Conservation (phyloP, 2,113 vertebrate species). For the Periophthalmodon schlosseri region DNA sequence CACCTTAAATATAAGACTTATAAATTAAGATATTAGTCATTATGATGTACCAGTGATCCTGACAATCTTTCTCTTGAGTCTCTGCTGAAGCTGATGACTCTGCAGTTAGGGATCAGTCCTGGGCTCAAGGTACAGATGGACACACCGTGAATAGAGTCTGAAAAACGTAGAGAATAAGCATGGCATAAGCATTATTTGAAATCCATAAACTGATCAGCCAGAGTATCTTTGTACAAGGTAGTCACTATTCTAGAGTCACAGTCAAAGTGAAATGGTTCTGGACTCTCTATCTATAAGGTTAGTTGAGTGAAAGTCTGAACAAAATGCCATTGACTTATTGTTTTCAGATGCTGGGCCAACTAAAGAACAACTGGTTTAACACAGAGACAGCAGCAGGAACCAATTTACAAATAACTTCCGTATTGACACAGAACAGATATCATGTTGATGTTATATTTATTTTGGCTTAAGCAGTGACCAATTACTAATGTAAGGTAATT, state of each 20-base stretch:
- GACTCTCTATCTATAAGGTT: neutral
- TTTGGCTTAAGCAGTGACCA: neutral
- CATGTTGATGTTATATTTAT: neutral
- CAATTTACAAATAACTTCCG: neutral
- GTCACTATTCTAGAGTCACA: too few species aligned
- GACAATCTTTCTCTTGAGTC: conserved; percentile 36
- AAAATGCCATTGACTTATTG: neutral
- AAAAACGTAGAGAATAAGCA: conserved; percentile 25
- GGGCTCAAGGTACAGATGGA: conserved; percentile 76
- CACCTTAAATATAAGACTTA: neutral
- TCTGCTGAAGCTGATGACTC: conserved; percentile 67
- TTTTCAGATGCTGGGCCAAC: neutral
- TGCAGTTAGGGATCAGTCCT: conserved; percentile 76
- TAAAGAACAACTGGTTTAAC: neutral
- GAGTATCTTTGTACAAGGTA: neutral
- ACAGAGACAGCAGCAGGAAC: neutral
- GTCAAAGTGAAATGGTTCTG: neutral
- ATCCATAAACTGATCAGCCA: neutral
- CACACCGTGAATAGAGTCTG: conserved; percentile 83
- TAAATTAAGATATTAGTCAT: neutral
- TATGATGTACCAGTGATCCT: conserved; percentile 56
- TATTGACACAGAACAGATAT: neutral
- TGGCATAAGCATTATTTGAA: too few species aligned
- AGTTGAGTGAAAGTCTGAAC: too few species aligned
- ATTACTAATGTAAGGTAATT: too few species aligned